A percentile compares a stretch with the other conserved stretches of the same genome.
Conservation (phyloP, 1,140 invertebrate genomes). For the Macrobrachium nipponense region DNA sequence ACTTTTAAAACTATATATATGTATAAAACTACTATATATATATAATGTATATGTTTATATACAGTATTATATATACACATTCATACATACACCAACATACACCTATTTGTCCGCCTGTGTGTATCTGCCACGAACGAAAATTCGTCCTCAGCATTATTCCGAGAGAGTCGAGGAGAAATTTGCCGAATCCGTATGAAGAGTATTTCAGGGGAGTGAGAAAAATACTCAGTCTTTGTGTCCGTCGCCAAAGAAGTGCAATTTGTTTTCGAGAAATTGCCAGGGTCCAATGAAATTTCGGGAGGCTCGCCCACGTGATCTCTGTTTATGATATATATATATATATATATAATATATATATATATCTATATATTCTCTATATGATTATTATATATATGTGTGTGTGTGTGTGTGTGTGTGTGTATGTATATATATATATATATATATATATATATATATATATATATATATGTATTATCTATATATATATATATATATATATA, state of each 20-base stretch:
- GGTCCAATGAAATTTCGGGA: too few relatives aligned
- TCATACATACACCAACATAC: too few relatives aligned
- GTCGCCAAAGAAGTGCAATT: too few relatives aligned
- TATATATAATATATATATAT: not conserved
- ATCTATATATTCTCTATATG: not conserved
- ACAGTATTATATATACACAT: not conserved
- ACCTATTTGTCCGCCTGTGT: too few relatives aligned
- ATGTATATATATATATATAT: constrained; percentile 12
- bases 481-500: not conserved
- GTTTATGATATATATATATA: too few relatives aligned
- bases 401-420: not conserved
- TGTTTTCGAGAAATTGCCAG: too few relatives aligned
- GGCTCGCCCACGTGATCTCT: not conserved
- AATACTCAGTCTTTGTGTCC: not conserved
- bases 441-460: constrained; percentile 2
- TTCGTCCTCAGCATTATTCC: not conserved
- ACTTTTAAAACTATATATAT: not conserved
- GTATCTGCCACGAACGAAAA: not conserved
- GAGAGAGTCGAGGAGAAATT: not conserved
- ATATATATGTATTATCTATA: not conserved
- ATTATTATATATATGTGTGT: not conserved
- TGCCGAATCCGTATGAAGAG: not conserved
- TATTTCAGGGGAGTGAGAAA: not conserved
- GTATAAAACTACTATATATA: constrained; percentile 1
- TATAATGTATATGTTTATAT: not conserved